Evolutionary conservation across 1,140 invertebrate genomes (phyloP).

Genomic region (Eumeta japonica): DNA sequence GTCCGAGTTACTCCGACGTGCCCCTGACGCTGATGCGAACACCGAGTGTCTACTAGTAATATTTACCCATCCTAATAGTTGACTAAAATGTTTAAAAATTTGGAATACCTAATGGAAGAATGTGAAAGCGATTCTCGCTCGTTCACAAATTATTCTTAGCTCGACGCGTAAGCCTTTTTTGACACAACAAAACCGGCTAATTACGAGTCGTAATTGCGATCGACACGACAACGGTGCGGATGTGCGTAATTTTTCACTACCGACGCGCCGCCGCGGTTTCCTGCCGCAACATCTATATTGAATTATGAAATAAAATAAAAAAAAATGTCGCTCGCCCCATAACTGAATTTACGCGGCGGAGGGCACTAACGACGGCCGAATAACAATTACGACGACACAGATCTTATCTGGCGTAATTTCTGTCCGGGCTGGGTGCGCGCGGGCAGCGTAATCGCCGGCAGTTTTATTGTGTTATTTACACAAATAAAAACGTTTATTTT

Average conservation of each 20-base stretch:
- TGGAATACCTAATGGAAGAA: no score
- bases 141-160: no score
- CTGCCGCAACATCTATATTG: slow-evolving; percentile 23
- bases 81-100: no score
- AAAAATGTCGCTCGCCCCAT: slow-evolving; percentile 35
- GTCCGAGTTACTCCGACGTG: no score
- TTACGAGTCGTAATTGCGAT: slow-evolving; percentile 23
- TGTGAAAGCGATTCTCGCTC: no score
- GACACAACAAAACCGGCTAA: slow-evolving; percentile 12
- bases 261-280: slow-evolving; percentile 42
- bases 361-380: slow-evolving; percentile 46
- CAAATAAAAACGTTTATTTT: slow-evolving; percentile 58
- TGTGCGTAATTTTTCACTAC: slow-evolving; percentile 45
- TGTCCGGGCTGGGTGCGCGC: slow-evolving; percentile 38
- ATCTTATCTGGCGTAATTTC: slow-evolving; percentile 51
- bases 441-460: slow-evolving; percentile 28
- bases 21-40: no score
- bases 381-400: slow-evolving; percentile 50
- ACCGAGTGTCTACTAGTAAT: no score
- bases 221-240: slow-evolving; percentile 32
- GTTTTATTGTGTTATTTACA: slow-evolving; percentile 57
- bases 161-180: no score
- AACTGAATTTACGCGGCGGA: slow-evolving; percentile 51
- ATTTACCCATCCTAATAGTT: no score
- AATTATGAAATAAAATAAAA: slow-evolving; percentile 33